phyloP scores from a whole-genome alignment of 2,797 vertebrate genomes.

The Platalea minor region DNA sequence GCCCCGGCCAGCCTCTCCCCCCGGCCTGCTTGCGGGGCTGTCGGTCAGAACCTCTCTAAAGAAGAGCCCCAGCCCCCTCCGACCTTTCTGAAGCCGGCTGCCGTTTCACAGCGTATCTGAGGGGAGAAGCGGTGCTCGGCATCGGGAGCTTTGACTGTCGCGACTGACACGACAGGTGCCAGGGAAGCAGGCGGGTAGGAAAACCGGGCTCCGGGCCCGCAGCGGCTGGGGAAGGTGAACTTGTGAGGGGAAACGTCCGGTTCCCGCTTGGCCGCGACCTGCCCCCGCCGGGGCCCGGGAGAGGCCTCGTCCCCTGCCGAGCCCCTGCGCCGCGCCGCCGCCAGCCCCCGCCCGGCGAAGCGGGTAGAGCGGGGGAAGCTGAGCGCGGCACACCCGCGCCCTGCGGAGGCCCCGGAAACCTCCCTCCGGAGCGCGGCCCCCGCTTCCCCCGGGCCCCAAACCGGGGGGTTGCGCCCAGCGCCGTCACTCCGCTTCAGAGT shows the following conservation, averaged over 20 bases:
- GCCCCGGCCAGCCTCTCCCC: background rate
- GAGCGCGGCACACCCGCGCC: background rate
- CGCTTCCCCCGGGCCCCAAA: background rate
- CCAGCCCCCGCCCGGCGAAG: too few relatives aligned
- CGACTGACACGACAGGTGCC: accelerated
- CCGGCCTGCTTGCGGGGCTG: background rate
- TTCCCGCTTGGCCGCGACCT: background rate
- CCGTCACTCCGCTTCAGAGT: background rate
- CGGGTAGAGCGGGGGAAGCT: background rate
- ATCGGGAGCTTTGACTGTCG: background rate
- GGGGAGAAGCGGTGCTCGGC: background rate
- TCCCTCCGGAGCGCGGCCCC: too few relatives aligned
- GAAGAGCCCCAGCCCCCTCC: background rate
- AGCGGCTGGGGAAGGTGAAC: background rate
- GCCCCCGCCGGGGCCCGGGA: too few relatives aligned
- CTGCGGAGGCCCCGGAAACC: background rate
- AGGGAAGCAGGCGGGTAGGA: background rate
- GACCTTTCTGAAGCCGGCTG: accelerated
- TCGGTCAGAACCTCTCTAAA: accelerated
- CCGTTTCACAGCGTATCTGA: accelerated
- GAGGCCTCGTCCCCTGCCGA: background rate
- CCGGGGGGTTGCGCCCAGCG: background rate
- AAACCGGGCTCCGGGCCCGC: background rate
- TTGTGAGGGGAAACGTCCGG: background rate
- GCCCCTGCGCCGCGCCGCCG: background rate